These are phyloP conservation scores for Acutogordius australiensis DNA, from an alignment of 2,888 invertebrate species.

Conservation along the genomic window DNA sequence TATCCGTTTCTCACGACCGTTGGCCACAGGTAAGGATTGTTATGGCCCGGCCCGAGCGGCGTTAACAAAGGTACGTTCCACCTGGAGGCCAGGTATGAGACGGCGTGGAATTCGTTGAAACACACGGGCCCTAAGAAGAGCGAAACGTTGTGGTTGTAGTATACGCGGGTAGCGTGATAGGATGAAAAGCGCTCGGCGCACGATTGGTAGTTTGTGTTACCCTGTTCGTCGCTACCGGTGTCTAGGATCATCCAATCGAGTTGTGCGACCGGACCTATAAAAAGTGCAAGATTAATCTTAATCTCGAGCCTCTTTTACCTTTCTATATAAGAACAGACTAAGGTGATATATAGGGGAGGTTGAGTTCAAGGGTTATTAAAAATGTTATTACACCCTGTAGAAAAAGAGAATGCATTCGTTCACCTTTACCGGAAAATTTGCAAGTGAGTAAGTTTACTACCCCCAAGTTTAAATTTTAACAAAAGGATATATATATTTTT, in stretches of 20 bases:
- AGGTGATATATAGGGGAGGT: too few species aligned
- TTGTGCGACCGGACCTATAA: background rate
- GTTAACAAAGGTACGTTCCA: background rate
- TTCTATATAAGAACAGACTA: too few species aligned
- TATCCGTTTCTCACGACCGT: background rate
- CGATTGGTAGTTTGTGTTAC: background rate
- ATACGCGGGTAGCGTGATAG: background rate
- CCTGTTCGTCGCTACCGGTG: background rate
- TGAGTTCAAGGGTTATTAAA: too few species aligned
- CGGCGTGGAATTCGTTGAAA: background rate
- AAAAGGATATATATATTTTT: too few species aligned
- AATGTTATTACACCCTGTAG: too few species aligned
- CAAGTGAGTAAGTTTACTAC: too few species aligned
- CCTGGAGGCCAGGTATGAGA: background rate
- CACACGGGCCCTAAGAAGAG: background rate
- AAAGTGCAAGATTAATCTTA: too few species aligned
- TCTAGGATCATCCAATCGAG: background rate
- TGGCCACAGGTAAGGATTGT: background rate
- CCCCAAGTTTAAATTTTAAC: too few species aligned
- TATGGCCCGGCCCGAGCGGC: background rate
- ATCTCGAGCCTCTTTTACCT: too few species aligned
- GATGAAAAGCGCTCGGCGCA: background rate
- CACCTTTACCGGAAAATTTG: too few species aligned
- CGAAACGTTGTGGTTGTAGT: background rate
- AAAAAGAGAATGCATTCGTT: too few species aligned